A percentile compares a stretch with the other conserved stretches of the same genome.
These are phyloP conservation scores for Chrysochloris asiatica DNA, from an alignment of 2,113 vertebrate genomes.

Conservation along the genomic window DNA sequence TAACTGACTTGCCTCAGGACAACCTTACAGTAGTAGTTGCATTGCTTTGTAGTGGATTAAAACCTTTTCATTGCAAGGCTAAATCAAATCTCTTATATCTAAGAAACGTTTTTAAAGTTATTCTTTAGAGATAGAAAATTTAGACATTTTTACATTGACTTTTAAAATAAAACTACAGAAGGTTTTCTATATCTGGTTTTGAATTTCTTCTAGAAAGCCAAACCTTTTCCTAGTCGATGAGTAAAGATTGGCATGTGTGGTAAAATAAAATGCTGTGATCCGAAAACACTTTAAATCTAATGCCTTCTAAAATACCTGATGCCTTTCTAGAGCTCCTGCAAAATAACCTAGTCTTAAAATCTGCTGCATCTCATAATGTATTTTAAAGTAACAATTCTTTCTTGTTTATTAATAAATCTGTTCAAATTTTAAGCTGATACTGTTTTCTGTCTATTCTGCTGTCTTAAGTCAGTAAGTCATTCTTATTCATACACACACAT, in stretches of 20 bases:
- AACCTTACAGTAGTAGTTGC: not conserved
- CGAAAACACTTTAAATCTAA: constrained; percentile 34
- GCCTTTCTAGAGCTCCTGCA: constrained; percentile 16
- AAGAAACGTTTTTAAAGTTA: constrained; percentile 14
- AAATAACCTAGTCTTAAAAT: constrained; percentile 40
- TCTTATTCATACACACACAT: constrained; percentile 38
- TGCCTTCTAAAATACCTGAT: constrained; percentile 35
- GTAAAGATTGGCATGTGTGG: constrained; percentile 28
- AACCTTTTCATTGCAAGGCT: constrained; percentile 35
- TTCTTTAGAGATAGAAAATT: constrained; percentile 46
- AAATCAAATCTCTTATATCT: constrained; percentile 24
- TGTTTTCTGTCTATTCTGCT: constrained; percentile 62
- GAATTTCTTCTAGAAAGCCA: constrained; percentile 45
- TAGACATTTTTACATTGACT: constrained; percentile 20
- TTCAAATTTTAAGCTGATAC: constrained; percentile 49
- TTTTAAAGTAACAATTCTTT: constrained; percentile 22
- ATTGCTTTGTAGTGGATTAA: constrained; percentile 32
- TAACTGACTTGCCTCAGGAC: not conserved
- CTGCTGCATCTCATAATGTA: constrained; percentile 3
- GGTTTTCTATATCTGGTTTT: not conserved
- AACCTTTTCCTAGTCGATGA: constrained; percentile 45
- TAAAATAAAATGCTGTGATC: constrained; percentile 45
- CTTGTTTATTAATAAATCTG: constrained; percentile 33
- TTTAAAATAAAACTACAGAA: constrained; percentile 31
- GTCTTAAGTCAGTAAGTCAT: constrained; percentile 26